Evolutionary conservation across 2,113 vertebrate genomes (phyloP), one percentile per base, ranked within the genome.

Genomic region (Epinephelus fuscoguttatus): DNA sequence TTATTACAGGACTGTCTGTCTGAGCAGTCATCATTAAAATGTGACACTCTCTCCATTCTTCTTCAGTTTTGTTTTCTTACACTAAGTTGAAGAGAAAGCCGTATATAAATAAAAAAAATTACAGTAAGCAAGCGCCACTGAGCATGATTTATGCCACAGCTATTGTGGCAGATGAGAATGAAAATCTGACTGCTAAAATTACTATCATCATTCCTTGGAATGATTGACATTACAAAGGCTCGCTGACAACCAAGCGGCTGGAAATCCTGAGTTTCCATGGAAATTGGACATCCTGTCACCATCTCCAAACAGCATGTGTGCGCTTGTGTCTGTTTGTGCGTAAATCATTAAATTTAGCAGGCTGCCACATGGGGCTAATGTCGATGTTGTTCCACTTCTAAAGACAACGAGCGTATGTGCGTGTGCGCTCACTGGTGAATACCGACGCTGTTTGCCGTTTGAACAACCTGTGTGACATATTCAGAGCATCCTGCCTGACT

Each of bases 191-290:
- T 74, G 59, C 79, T 70, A 52, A 76, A 88, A 88, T 85, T 70
- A 81, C 64, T 62, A 27, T 81, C 37, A 75, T 81, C 62, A 66
- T 71, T 79, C 59, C 42, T 1, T 25, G 37, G 55, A 76, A 72
- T 90, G 84, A 90, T 57, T 88, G 86, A 84, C 88, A 66, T 66
- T 42, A 66, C 75, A 90, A 82, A 92, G 78, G 49, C 79, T 74
- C 70, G 4, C 25, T 62, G 77, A 88, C 75, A 84, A 66, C 63
- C 13, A 33, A 63, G 64, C 40, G 30, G 70, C 63, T 66, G 66
- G 80, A 87, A 84, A 92, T 72, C 64, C 23, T 12, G 52, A 71
- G 82, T 86, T 87, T 78, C 61, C 72, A 78, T 84, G 80, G 82
- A 90, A 85, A 90, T 87, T 80, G 77, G 74, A 87, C 77, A 77